Evolutionary conservation across 2,888 invertebrate genomes (phyloP).

Genomic region (Eilema griseolum): DNA sequence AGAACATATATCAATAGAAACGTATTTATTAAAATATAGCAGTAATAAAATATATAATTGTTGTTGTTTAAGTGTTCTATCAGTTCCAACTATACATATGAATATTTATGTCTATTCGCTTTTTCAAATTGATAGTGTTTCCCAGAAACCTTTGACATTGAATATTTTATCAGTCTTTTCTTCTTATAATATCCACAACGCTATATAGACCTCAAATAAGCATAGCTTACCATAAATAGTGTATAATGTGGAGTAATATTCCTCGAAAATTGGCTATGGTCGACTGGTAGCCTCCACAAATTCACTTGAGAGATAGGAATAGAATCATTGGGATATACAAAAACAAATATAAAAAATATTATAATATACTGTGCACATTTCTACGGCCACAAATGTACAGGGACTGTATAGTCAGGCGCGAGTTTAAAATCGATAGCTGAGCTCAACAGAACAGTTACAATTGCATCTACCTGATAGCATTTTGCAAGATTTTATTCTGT

Average conservation of each 20-base stretch:
- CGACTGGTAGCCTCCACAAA: background rate
- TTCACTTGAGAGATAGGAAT: background rate
- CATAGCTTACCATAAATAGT: too few relatives aligned
- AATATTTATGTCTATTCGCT: slow-evolving; percentile 23
- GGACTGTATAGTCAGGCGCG: slow-evolving; percentile 13
- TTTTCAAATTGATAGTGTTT: slow-evolving; percentile 16
- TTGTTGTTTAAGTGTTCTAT: background rate
- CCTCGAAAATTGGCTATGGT: too few relatives aligned
- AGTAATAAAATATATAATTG: background rate
- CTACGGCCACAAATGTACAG: slow-evolving; percentile 13
- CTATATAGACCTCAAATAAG: too few relatives aligned
- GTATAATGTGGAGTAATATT: too few relatives aligned
- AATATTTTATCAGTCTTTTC: background rate
- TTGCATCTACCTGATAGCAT: slow-evolving; percentile 12
- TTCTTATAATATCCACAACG: background rate
- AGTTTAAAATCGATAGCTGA: slow-evolving; percentile 41
- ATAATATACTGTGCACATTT: background rate
- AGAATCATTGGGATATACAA: background rate
- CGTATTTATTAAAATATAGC: slow-evolving; percentile 14
- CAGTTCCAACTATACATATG: slow-evolving; percentile 25
- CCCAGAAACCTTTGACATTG: background rate
- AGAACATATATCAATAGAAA: slow-evolving; percentile 12
- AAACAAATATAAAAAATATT: background rate
- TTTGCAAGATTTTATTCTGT: slow-evolving; percentile 6
- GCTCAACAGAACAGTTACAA: slow-evolving; percentile 16